These are phyloP conservation scores for Dicranocentrus wangi DNA, from an alignment of 2,888 invertebrate species.

Conservation along the genomic window DNA sequence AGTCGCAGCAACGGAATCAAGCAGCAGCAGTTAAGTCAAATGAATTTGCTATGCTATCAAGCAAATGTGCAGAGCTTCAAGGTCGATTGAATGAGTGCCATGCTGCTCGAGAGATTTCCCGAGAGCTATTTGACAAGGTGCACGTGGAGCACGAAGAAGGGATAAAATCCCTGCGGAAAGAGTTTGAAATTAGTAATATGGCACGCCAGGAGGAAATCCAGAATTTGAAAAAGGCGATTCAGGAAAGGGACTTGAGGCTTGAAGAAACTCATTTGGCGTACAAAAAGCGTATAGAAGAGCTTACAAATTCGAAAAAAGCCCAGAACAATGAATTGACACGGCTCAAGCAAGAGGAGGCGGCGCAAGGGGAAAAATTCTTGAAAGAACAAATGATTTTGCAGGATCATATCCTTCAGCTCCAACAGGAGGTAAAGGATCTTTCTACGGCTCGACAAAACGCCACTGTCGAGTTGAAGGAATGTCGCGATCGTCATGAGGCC, in stretches of 20 bases:
- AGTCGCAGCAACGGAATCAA: too few species aligned
- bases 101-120: background rate
- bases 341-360: background rate
- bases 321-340: background rate
- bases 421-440: background rate
- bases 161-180: background rate
- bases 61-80: slow-evolving; percentile 3
- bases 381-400: background rate
- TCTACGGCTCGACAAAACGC: background rate
- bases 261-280: background rate
- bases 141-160: background rate
- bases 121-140: background rate
- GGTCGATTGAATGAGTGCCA: slow-evolving; percentile 9
- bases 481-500: background rate
- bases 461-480: background rate
- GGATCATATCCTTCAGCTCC: background rate
- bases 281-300: background rate
- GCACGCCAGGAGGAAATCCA: background rate
- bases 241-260: background rate
- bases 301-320: background rate
- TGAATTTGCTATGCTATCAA: background rate
- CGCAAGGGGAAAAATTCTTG: background rate
- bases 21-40: too few species aligned
- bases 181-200: background rate
- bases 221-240: background rate